Conservation (phyloP, 2,888 invertebrate genomes). For the Trichogramma dendrolimi region DNA sequence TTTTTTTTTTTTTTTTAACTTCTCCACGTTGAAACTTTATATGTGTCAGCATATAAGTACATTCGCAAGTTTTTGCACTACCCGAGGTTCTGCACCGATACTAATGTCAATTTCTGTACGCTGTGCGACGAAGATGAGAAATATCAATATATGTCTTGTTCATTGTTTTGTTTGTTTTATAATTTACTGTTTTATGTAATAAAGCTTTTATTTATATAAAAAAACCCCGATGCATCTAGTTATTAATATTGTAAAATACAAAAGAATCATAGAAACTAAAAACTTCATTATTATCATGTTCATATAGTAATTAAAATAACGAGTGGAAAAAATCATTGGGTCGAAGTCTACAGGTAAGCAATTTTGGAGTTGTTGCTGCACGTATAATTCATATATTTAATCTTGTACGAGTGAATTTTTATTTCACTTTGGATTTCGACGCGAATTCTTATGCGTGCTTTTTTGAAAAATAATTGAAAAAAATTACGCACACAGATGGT, state of each 20-base stretch:
- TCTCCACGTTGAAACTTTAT: conserved; percentile 16
- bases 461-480: too few species aligned
- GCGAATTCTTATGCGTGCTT: conserved; percentile 9
- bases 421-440: neutral
- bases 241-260: too few species aligned
- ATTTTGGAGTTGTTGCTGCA: too few species aligned
- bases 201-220: conserved; percentile 24
- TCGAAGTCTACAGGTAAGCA: too few species aligned
- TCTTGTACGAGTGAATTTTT: too few species aligned
- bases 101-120: conserved; percentile 16
- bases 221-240: too few species aligned
- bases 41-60: conserved; percentile 3
- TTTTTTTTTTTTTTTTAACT: conserved; percentile 16
- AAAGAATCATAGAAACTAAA: too few species aligned
- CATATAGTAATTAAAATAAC: too few species aligned
- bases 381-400: too few species aligned
- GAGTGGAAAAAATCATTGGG: too few species aligned
- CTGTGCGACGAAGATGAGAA: neutral
- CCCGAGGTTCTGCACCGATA: conserved; percentile 7
- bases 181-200: conserved; percentile 25
- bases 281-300: too few species aligned
- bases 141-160: neutral
- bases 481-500: conserved; percentile 61
- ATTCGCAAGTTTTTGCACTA: neutral
- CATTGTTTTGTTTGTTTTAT: conserved; percentile 26